Percentiles rank a stretch among this genome's conserved stretches.
Conservation (phyloP, 2,888 invertebrate species). For the Rutpela maculata region DNA sequence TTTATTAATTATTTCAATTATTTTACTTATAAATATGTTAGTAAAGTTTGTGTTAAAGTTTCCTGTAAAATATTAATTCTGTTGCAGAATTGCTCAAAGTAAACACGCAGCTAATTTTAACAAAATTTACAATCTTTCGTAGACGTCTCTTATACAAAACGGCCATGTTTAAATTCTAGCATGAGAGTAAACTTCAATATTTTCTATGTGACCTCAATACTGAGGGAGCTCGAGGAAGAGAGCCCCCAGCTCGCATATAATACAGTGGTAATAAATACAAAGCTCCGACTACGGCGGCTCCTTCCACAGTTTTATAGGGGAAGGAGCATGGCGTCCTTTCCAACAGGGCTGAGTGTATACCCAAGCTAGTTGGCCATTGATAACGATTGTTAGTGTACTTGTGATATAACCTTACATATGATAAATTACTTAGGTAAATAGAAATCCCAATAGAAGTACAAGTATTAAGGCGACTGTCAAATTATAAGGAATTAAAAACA, state of each 20-base stretch:
- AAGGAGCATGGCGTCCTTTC: not conserved
- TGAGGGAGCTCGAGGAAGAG: conserved; percentile 28
- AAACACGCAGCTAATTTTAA: not conserved
- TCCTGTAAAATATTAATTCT: not conserved
- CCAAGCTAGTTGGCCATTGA: not conserved
- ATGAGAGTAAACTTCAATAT: conserved; percentile 37
- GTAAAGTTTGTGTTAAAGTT: no score
- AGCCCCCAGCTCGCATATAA: conserved; percentile 26
- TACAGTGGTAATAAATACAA: conserved; percentile 45
- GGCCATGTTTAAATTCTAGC: not conserved
- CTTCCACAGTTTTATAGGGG: conserved; percentile 13
- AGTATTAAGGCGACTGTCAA: no score
- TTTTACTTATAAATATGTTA: no score
- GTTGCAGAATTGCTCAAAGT: not conserved
- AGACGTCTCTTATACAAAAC: not conserved
- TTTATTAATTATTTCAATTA: no score
- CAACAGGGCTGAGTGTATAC: conserved; percentile 3
- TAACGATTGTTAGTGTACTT: not conserved
- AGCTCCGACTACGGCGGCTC: conserved; percentile 24
- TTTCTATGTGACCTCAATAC: conserved; percentile 51
- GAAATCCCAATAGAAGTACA: no score
- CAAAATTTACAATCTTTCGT: not conserved
- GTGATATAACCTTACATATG: no score
- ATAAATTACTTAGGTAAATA: no score
- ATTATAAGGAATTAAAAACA: no score